Conservation (phyloP, 35 echinoderm and acorn worm genomes). For the Eucidaris tribuloides region DNA sequence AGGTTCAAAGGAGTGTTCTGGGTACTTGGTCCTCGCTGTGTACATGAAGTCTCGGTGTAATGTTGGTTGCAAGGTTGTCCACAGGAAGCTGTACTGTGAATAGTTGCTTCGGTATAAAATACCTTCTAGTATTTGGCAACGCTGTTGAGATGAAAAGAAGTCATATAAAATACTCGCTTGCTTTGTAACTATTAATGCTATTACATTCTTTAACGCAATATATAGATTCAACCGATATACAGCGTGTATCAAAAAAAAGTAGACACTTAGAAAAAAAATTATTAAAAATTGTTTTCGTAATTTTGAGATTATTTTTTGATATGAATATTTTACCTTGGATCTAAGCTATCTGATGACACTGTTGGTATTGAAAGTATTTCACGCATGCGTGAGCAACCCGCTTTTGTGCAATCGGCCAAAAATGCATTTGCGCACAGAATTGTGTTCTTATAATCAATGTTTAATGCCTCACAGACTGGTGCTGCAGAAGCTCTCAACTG, state of each 20-base stretch:
- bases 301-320: no score
- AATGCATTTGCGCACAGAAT: no score
- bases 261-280: no score
- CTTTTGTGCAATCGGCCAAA: no score
- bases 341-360: no score
- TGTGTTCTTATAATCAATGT: no score
- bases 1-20: constrained; percentile 64
- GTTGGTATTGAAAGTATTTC: no score
- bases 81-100: constrained; percentile 89
- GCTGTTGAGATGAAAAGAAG: constrained; percentile 27
- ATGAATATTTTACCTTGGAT: no score
- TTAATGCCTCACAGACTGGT: no score
- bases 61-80: constrained; percentile 79
- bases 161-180: background rate
- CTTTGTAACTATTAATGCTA: background rate
- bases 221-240: background rate
- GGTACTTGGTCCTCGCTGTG: constrained; percentile 70
- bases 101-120: constrained; percentile 76
- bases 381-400: background rate
- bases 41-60: constrained; percentile 99
- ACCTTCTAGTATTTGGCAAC: constrained; percentile 73
- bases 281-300: no score
- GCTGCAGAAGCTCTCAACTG: no score
- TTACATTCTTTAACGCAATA: background rate
- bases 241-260: no score